Base-by-base conservation (phyloP, 2,888 invertebrate species). In the Galeruca laticollis region DNA sequence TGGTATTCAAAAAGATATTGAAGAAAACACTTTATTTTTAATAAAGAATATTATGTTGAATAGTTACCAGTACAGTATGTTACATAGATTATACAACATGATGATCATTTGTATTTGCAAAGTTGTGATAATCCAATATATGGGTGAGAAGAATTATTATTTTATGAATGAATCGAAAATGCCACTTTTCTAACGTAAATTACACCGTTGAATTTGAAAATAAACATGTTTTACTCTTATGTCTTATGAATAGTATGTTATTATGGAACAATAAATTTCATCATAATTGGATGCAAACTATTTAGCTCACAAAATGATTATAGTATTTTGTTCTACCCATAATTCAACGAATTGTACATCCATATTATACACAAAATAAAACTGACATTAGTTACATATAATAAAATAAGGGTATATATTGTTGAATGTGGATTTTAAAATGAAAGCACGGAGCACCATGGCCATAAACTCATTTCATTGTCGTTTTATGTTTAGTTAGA, bases 291-390 rank as follows among this genome's bases (percentile, higher is more conserved):
- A 37, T 18, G 35, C 31, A 61, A 21, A 43, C 51, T 31, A 26
- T 43, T 65, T 33, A 20, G 33, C 62, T 33, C 21, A 37, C 33
- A 62, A 56, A 15, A 77, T 78, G 79, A 75, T 78, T 78, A 78
- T 79, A 77, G 78, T 79, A 78, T 79, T 79, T 76, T 76, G 56
- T 59, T 62, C 60, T 57, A 73, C 43, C 52, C 66, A 72, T 68
- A 57, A 56, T 56, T 73, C 76, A 79, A 77, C 77, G 76, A 78
- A 72, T 64, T 76, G 76, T 78, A 79, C 78, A 75, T 69, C 72
- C 75, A 70, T 73, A 75, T 74, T 74, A 78, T 76, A 78, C 76
- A 79, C 77, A 74, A 73, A 63, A 68, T 62, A 64, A 71, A 68
- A 56, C 65, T 43, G 70, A 64, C 52, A 68, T 73, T 70, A 60